Evolutionary conservation across 2,888 invertebrate genomes (phyloP).

Genomic region (Pseudococcus jackbeardsleyi): DNA sequence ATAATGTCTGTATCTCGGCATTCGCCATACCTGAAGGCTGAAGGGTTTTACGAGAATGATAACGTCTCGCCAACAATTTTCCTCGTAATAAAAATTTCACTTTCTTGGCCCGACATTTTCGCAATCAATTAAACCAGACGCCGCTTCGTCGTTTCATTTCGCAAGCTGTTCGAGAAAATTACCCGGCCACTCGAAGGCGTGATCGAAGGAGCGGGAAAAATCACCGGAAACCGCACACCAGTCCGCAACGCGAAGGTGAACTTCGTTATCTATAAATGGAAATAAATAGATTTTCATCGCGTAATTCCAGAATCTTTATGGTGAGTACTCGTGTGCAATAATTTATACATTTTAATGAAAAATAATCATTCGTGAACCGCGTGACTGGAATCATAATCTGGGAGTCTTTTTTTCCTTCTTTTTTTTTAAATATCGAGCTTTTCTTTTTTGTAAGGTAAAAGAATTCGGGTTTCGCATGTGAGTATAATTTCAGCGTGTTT

Average conservation of each 20-base stretch:
- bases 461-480: slow-evolving; percentile 9
- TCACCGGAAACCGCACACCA: slow-evolving; percentile 1
- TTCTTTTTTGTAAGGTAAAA: neutral
- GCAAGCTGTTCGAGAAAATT: neutral
- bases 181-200: slow-evolving; percentile 16
- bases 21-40: neutral
- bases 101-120: slow-evolving; percentile 30
- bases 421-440: slow-evolving; percentile 17
- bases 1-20: neutral
- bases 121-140: slow-evolving; percentile 36
- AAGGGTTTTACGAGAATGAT: slow-evolving; percentile 13
- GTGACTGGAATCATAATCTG: slow-evolving; percentile 36
- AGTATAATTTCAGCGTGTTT: neutral
- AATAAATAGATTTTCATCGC: slow-evolving; percentile 38
- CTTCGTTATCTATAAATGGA: slow-evolving; percentile 42
- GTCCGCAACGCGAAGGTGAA: neutral
- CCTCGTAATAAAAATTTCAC: slow-evolving; percentile 22
- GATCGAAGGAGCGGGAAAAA: neutral
- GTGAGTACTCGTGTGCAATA: slow-evolving; percentile 36
- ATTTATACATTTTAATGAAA: slow-evolving; percentile 49
- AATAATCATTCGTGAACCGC: slow-evolving; percentile 23
- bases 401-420: neutral
- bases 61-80: slow-evolving; percentile 6
- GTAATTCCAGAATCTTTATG: slow-evolving; percentile 26
- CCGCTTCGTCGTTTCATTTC: neutral